These are phyloP conservation scores for Bovichtus variegatus DNA, from an alignment of 2,797 vertebrate species.

Conservation along the genomic window DNA sequence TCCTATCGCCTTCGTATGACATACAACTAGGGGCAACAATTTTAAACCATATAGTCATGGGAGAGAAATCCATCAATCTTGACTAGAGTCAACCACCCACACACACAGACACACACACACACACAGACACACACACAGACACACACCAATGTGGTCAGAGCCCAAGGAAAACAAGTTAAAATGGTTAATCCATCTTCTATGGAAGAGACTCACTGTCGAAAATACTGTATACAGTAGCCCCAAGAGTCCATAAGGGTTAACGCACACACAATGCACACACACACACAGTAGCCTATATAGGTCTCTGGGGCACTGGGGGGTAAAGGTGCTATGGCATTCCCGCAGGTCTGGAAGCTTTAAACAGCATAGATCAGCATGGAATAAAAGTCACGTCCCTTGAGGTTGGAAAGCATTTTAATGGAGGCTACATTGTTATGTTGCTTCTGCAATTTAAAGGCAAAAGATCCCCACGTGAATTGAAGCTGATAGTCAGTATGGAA, in stretches of 20 bases:
- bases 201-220: conserved; percentile 42
- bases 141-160: conserved; percentile 40
- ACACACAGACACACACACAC: conserved; percentile 20
- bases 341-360: conserved; percentile 57
- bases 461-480: conserved; percentile 58
- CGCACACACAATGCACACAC: conserved; percentile 4
- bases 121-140: conserved; percentile 12
- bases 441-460: conserved; percentile 55
- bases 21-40: conserved; percentile 57
- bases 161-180: conserved; percentile 65
- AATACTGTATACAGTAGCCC: conserved; percentile 56
- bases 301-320: conserved; percentile 44
- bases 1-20: conserved; percentile 50
- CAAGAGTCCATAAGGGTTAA: conserved; percentile 48
- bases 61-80: conserved; percentile 62
- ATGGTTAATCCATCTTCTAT: conserved; percentile 74
- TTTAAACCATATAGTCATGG: conserved; percentile 57
- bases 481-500: conserved; percentile 51
- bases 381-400: conserved; percentile 61
- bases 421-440: conserved; percentile 53
- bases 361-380: conserved; percentile 60
- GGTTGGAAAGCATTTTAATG: conserved; percentile 70
- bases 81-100: conserved; percentile 12
- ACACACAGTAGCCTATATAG: conserved; percentile 27
- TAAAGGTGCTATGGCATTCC: conserved; percentile 58